Evolutionary conservation across 1,140 invertebrate species (phyloP).

Genomic region (Drosophila nikananu): DNA sequence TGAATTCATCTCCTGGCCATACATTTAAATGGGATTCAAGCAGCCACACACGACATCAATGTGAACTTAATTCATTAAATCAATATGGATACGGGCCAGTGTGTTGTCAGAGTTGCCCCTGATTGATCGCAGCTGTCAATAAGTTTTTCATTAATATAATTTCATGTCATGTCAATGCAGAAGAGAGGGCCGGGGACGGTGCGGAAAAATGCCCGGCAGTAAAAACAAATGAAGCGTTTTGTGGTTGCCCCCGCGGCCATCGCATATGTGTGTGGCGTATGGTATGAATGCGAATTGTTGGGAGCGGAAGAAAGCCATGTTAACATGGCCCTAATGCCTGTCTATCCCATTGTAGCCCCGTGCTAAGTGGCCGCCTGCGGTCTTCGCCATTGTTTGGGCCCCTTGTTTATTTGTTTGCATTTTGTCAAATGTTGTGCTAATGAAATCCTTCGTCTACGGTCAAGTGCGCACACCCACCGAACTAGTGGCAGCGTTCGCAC

Average conservation of each 20-base stretch:
- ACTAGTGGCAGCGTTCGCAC: conserved; percentile 1
- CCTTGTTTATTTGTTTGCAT: conserved; percentile 66
- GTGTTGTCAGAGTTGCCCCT: conserved; percentile 59
- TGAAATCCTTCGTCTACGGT: conserved; percentile 76
- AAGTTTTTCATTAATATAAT: conserved; percentile 84
- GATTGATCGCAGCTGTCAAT: conserved; percentile 81
- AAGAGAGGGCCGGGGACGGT: conserved; percentile 1
- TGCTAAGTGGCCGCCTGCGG: conserved; percentile 72
- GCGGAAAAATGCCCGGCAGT: conserved; percentile 47
- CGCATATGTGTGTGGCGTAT: background rate
- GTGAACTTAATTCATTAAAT: conserved; percentile 72
- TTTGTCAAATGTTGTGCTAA: conserved; percentile 82
- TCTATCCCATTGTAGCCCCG: conserved; percentile 42
- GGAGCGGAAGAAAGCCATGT: conserved; percentile 62
- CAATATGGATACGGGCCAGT: conserved; percentile 47
- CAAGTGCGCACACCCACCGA: conserved; percentile 59
- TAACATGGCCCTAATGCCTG: conserved; percentile 75
- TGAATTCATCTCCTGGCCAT: conserved; percentile 20
- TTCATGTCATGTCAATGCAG: conserved; percentile 70
- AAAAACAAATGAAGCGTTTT: conserved; percentile 79
- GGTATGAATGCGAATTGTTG: conserved; percentile 36
- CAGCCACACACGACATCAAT: conserved; percentile 43
- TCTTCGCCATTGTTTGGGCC: conserved; percentile 57
- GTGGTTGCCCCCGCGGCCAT: conserved; percentile 25
- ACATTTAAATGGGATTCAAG: conserved; percentile 40